phyloP scores from a whole-genome alignment of 1,140 invertebrate genomes.

The Yoshiicerus persimilis region DNA sequence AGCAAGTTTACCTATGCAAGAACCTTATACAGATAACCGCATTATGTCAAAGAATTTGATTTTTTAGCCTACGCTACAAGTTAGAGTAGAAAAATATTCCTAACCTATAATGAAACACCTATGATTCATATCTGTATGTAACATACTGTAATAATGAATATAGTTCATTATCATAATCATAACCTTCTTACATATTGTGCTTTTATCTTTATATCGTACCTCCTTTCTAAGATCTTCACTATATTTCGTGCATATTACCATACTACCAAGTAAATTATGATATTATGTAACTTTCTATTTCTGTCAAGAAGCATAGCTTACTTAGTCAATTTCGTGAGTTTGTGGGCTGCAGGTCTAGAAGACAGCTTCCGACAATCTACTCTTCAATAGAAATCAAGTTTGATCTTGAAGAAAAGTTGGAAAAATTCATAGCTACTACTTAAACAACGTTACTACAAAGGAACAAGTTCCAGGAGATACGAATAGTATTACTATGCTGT shows the following conservation, averaged over 20 bases:
- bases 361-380: background rate
- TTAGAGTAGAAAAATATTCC: too few relatives aligned
- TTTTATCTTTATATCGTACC: background rate
- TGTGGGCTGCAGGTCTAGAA: too few relatives aligned
- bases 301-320: too few relatives aligned
- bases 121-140: too few relatives aligned
- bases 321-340: too few relatives aligned
- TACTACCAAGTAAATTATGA: too few relatives aligned
- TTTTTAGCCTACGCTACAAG: background rate
- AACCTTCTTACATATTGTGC: background rate
- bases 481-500: background rate
- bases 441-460: background rate
- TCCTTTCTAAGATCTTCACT: background rate
- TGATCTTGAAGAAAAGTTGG: background rate
- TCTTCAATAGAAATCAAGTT: background rate
- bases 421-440: background rate
- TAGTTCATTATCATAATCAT: background rate
- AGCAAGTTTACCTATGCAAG: too few relatives aligned
- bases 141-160: background rate
- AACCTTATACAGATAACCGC: too few relatives aligned
- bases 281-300: too few relatives aligned
- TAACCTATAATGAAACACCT: background rate
- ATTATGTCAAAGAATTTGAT: background rate
- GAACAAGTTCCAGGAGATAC: background rate
- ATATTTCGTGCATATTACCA: too few relatives aligned